Conservation (phyloP, 1,140 invertebrate genomes). For the Euborellia annulipes region DNA sequence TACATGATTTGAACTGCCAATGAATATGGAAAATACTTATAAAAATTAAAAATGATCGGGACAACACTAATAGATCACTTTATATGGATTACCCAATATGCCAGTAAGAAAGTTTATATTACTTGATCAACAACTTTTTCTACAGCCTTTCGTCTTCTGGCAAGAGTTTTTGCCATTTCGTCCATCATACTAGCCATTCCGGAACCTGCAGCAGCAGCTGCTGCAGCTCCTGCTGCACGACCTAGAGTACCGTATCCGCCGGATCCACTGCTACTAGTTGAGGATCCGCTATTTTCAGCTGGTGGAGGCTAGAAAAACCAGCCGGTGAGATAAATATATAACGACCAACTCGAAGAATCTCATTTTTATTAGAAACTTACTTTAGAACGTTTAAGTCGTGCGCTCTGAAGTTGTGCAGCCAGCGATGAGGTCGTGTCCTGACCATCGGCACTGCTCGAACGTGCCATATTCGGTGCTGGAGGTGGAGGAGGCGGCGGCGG, state of each 20-base stretch:
- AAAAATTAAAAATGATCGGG: too few species aligned
- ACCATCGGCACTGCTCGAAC: constrained; percentile 32
- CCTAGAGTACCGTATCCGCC: constrained; percentile 52
- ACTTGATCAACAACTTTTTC: constrained; percentile 29
- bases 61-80: too few species aligned
- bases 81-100: too few species aligned
- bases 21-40: too few species aligned
- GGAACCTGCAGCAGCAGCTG: neutral
- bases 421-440: constrained; percentile 40
- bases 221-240: constrained; percentile 35
- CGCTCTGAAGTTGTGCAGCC: constrained; percentile 69
- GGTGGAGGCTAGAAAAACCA: constrained; percentile 24
- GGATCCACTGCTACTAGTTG: constrained; percentile 60
- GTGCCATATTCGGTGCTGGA: constrained; percentile 22
- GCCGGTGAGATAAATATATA: too few species aligned
- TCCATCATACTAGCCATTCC: constrained; percentile 87
- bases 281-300: constrained; percentile 62
- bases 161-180: constrained; percentile 90
- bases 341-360: too few species aligned
- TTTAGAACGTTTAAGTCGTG: constrained; percentile 62
- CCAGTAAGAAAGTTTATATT: too few species aligned
- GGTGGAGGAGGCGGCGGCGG: constrained; percentile 22
- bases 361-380: too few species aligned
- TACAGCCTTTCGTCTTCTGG: constrained; percentile 59
- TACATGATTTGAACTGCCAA: too few species aligned